Evolutionary conservation across 53 echinoderm and acorn worm species (phyloP).

Genomic region (Stichopus horrens): DNA sequence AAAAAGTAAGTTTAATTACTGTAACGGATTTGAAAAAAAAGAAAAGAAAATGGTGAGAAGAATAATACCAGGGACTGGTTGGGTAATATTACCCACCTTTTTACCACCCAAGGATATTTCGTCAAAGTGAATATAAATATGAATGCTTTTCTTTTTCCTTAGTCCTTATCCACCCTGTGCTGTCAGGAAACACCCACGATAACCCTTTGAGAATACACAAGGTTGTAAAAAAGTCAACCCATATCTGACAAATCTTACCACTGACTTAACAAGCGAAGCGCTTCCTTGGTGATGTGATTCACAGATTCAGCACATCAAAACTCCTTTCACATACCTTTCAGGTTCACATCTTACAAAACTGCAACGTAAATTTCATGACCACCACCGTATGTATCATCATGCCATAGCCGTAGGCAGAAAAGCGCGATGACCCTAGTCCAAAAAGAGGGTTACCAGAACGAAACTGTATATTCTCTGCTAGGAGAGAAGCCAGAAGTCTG

Average conservation of each 20-base stretch:
- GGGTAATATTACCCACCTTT: background rate
- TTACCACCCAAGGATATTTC: conserved; percentile 6
- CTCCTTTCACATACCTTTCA: background rate
- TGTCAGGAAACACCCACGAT: background rate
- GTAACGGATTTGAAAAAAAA: background rate
- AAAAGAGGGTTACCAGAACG: background rate
- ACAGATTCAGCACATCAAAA: background rate
- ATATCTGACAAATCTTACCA: conserved; percentile 4
- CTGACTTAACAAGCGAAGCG: too few species aligned
- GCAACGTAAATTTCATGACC: background rate
- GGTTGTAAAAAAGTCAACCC: background rate
- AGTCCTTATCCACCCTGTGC: background rate
- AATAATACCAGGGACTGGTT: background rate
- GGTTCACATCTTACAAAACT: background rate
- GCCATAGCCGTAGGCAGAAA: background rate
- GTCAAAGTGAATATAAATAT: background rate
- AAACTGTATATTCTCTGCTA: too few species aligned
- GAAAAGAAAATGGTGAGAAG: background rate
- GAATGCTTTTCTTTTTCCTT: background rate
- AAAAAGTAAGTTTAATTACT: background rate
- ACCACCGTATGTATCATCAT: background rate
- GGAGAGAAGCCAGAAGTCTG: too few species aligned
- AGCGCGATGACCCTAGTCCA: background rate
- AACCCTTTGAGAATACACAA: conserved; percentile 1
- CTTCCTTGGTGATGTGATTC: background rate